Conservation (phyloP, 2,113 vertebrate species). For the Phylloscopus whistleri region DNA sequence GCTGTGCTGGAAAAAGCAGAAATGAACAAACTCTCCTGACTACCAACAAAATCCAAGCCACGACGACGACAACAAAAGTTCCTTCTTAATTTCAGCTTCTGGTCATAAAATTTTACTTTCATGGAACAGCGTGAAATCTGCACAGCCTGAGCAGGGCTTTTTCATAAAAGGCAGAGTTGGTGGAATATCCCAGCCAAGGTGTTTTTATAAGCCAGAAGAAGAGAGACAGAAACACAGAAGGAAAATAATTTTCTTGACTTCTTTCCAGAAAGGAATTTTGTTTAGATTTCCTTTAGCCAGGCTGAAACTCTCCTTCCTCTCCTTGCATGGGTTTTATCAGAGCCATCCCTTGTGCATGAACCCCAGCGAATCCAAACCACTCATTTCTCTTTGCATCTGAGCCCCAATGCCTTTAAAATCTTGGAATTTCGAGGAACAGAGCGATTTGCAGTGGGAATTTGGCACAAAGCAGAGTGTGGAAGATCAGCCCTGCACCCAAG, state of each 20-base stretch:
- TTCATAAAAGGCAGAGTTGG: constrained; percentile 45
- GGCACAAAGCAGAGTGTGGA: neutral
- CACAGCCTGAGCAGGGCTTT: neutral
- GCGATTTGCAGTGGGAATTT: neutral
- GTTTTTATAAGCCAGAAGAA: constrained; percentile 59
- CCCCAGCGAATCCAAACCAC: neutral
- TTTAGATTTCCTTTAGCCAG: neutral
- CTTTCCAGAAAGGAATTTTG: constrained; percentile 53
- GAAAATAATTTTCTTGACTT: constrained; percentile 61
- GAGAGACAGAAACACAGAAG: constrained; percentile 53
- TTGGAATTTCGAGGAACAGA: fast-evolving
- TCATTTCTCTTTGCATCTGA: neutral
- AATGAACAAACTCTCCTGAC: neutral
- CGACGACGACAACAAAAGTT: neutral
- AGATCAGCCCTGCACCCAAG: neutral
- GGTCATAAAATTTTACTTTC: constrained; percentile 58
- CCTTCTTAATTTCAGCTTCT: constrained; percentile 58
- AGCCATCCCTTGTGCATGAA: neutral
- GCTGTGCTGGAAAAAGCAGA: neutral
- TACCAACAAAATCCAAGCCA: neutral
- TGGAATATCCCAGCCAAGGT: constrained; percentile 43
- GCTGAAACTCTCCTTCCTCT: neutral
- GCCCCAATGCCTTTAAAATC: neutral
- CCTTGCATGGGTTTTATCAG: neutral
- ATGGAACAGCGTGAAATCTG: constrained; percentile 48